A percentile compares a stretch with the other conserved stretches of the same genome.
Evolutionary conservation across 2,797 vertebrate genomes (phyloP).

Genomic region (Paguma larvata): DNA sequence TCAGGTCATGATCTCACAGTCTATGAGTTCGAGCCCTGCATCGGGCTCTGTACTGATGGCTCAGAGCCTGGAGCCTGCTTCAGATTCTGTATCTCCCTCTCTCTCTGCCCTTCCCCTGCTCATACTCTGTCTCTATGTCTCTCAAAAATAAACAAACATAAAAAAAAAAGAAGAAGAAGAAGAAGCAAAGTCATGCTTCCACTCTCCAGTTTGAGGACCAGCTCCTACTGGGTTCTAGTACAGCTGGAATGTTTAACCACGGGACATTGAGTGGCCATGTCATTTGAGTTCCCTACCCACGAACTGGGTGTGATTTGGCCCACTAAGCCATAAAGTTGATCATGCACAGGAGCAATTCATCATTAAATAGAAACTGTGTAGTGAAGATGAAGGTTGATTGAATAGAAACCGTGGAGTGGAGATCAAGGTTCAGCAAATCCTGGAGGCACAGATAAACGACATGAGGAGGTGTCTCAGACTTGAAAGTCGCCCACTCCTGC

Average conservation of each 20-base stretch:
- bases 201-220: not conserved
- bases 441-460: not conserved
- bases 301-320: not conserved
- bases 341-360: not conserved
- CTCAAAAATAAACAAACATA: no score
- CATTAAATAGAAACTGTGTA: not conserved
- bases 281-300: not conserved
- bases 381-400: not conserved
- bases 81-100: no score
- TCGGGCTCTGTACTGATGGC: no score
- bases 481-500: not conserved
- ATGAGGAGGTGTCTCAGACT: not conserved
- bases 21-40: no score
- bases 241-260: not conserved
- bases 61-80: no score
- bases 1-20: no score
- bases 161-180: no score
- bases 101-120: no score
- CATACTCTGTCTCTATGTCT: no score
- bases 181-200: not conserved
- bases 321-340: not conserved
- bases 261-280: not conserved
- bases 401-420: no score
- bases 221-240: not conserved
- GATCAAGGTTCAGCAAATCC: no score